Conservation (phyloP, 2,888 invertebrate genomes). For the Sclerodermus sp. region DNA sequence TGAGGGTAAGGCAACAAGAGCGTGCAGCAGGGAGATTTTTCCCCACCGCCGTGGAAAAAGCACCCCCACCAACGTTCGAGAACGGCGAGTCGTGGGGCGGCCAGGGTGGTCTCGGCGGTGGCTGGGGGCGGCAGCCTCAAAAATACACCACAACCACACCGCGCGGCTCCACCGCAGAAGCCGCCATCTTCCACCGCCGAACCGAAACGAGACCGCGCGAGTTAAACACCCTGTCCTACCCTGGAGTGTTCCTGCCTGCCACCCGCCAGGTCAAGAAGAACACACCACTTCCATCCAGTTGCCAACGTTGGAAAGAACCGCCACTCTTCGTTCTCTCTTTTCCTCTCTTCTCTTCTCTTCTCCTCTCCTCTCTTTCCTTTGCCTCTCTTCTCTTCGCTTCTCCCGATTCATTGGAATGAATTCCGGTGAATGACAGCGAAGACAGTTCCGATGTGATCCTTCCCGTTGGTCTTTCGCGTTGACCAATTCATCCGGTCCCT, state of each 20-base stretch:
- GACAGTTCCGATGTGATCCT: too few relatives aligned
- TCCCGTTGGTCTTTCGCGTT: too few relatives aligned
- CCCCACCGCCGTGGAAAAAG: conserved; percentile 52
- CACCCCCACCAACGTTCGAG: conserved; percentile 38
- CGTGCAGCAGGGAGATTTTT: background rate
- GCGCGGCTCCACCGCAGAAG: conserved; percentile 58
- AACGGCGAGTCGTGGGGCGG: conserved; percentile 32
- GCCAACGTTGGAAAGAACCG: background rate
- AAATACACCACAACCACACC: conserved; percentile 59
- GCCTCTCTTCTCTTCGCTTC: too few relatives aligned
- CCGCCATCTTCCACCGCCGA: conserved; percentile 57
- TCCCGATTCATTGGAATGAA: too few relatives aligned
- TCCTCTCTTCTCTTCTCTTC: background rate
- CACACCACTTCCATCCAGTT: conserved; percentile 1
- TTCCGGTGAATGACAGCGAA: too few relatives aligned
- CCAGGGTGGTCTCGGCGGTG: conserved; percentile 42
- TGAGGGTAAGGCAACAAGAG: background rate
- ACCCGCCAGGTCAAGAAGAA: conserved; percentile 19
- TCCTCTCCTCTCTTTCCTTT: too few relatives aligned
- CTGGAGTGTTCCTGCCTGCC: background rate
- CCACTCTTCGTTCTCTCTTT: background rate
- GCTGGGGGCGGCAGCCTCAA: conserved; percentile 58
- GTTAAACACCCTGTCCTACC: conserved; percentile 47
- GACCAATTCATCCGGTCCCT: too few relatives aligned
- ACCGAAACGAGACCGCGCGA: conserved; percentile 56